Evolutionary conservation across 2,797 vertebrate genomes (phyloP).

Genomic region (Tapirus indicus): DNA sequence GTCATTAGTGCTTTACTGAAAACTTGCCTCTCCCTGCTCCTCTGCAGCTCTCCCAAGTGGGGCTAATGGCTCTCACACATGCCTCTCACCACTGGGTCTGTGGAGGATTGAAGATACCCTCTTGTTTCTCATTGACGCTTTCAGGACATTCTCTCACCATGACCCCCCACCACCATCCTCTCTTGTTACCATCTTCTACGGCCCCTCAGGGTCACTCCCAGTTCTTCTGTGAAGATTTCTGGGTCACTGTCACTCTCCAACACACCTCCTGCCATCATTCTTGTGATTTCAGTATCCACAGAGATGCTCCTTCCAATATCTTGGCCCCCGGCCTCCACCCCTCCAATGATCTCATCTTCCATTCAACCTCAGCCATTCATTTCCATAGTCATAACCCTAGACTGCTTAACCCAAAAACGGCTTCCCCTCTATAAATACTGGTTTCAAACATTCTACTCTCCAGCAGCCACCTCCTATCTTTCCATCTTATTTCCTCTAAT

Average conservation of each 20-base stretch:
- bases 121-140: not conserved
- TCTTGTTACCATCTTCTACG: accelerated
- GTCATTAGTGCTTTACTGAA: not conserved
- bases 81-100: not conserved
- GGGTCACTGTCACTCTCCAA: not conserved
- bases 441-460: not conserved
- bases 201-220: not conserved
- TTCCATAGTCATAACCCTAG: not conserved
- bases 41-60: not conserved
- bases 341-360: not conserved
- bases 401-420: not conserved
- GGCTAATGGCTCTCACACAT: not conserved
- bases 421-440: not conserved
- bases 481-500: not conserved
- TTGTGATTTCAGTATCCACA: not conserved
- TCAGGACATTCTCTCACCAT: not conserved
- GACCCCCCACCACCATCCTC: not conserved
- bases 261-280: not conserved
- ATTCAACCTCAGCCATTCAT: not conserved
- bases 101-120: not conserved
- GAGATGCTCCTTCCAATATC: not conserved
- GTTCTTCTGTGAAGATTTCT: not conserved
- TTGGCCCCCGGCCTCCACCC: too few relatives aligned
- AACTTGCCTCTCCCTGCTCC: too few relatives aligned
- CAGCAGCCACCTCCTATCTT: not conserved